Conservation (phyloP, 2,797 vertebrate genomes). For the Remorina albescens region DNA sequence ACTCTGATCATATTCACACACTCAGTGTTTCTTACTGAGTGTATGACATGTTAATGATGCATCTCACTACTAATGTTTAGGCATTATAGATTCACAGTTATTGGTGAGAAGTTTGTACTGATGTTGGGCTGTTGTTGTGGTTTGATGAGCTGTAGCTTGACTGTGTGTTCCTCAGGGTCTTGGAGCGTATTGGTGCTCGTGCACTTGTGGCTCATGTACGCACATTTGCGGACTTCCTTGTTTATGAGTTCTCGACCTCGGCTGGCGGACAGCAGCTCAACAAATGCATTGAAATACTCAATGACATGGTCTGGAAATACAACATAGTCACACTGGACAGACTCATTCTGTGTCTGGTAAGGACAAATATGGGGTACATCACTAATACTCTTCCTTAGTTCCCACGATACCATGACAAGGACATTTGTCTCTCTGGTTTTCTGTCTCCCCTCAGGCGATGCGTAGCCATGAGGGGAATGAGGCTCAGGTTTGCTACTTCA, state of each 20-base stretch:
- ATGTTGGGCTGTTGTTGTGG: neutral
- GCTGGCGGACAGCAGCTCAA: conserved; percentile 98
- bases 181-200: conserved; percentile 96
- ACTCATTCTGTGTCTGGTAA: conserved; percentile 97
- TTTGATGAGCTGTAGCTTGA: conserved; percentile 11
- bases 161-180: conserved; percentile 83
- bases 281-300: conserved; percentile 99
- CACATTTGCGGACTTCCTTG: conserved; percentile 98
- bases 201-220: conserved; percentile 97
- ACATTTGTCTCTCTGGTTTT: neutral
- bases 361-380: conserved; percentile 23
- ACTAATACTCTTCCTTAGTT: too few relatives aligned
- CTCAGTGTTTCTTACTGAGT: neutral
- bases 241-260: conserved; percentile 98
- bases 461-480: conserved; percentile 98
- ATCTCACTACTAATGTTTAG: conserved; percentile 24
- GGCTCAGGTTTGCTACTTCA: conserved; percentile 99
- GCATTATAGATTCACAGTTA: conserved; percentile 43
- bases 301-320: conserved; percentile 99
- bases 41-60: conserved; percentile 17
- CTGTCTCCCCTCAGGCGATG: conserved; percentile 89
- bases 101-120: conserved; percentile 13
- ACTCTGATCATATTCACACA: neutral
- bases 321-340: conserved; percentile 98
- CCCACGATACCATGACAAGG: neutral